These are phyloP conservation scores for Hippolais icterina DNA, from an alignment of 2,113 vertebrate genomes.

Conservation along the genomic window DNA sequence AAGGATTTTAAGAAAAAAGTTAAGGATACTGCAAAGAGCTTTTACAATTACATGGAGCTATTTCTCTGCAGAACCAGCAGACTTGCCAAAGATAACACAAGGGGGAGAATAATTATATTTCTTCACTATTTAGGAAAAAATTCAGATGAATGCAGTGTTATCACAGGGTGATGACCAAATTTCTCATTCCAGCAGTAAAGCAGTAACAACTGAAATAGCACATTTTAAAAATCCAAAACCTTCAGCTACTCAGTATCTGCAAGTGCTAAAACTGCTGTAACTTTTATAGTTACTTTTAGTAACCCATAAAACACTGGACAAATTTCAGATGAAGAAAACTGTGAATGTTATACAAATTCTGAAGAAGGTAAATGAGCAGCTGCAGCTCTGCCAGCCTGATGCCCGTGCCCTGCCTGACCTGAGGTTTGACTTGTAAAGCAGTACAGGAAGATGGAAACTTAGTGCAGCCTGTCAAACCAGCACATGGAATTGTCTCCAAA, in stretches of 20 bases:
- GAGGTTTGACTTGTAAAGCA: not conserved
- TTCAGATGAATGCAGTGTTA: not conserved
- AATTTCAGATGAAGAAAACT: not conserved
- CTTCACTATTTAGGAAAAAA: not conserved
- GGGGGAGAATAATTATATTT: not conserved
- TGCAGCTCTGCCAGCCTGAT: not conserved
- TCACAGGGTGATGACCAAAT: not conserved
- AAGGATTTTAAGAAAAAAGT: not conserved
- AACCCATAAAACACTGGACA: not conserved
- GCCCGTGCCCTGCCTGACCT: not conserved
- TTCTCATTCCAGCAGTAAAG: constrained; percentile 17
- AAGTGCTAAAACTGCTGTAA: not conserved
- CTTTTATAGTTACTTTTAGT: constrained; percentile 20
- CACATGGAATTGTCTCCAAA: not conserved
- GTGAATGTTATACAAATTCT: not conserved
- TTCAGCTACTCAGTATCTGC: not conserved
- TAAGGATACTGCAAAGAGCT: not conserved
- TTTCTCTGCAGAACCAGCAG: not conserved
- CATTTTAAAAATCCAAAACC: not conserved
- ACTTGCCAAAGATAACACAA: not conserved
- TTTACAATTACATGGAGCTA: not conserved
- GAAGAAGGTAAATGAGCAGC: not conserved
- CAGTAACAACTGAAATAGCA: constrained; percentile 22
- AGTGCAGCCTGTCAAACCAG: not conserved
- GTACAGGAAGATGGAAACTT: not conserved